Evolutionary conservation across 2,797 vertebrate species (phyloP), one percentile per base, ranked within the genome.

Genomic region (Sparidentex hasta): DNA sequence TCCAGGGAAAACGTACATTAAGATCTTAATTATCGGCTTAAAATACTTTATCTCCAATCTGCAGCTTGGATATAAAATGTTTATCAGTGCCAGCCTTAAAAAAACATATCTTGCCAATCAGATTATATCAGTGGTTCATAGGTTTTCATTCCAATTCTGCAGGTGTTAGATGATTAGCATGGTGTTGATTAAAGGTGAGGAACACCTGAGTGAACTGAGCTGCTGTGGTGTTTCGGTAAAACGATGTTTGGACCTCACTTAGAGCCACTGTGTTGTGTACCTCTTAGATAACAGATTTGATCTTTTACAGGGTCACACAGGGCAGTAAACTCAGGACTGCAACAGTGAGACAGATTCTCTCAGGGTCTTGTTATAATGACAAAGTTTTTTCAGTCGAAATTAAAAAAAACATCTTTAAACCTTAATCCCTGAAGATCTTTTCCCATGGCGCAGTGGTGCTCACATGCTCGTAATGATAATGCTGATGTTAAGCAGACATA

Each of bases 1-100:
- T 38, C 58, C 21, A 43, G 56, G 71, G 48, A 51, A 65, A 68
- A 70, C 16, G 20, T 46, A 52, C n/a, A 41, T 46, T 14, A 80
- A 72, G 9, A 73, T 65, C 27, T 63, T 66, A 44, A 74, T 61
- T 64, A 86, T 71, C 1, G 3, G 48, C 52, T 71, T 82, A 33
- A 81, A 74, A 56, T 47, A 68, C 58, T 59, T 18, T 14, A 9
- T 64, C 55, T 63, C 67, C 25, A 51, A 71, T 54, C 78, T 75
- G 66, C 76, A 75, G 76, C 80, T 87, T 84, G 3, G 18, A 63
- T 52, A 58, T 50, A 27, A 66, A 43, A 52, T 68, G 46, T 54
- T 74, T 54, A 66, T 78, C 80, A 54, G 66, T 55, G 65, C 68
- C 65, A 79, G 84, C 87, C 87, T 89, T 85, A 80, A 86, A 78